phyloP scores from a whole-genome alignment of 2,888 invertebrate genomes.

The Autographa gamma region DNA sequence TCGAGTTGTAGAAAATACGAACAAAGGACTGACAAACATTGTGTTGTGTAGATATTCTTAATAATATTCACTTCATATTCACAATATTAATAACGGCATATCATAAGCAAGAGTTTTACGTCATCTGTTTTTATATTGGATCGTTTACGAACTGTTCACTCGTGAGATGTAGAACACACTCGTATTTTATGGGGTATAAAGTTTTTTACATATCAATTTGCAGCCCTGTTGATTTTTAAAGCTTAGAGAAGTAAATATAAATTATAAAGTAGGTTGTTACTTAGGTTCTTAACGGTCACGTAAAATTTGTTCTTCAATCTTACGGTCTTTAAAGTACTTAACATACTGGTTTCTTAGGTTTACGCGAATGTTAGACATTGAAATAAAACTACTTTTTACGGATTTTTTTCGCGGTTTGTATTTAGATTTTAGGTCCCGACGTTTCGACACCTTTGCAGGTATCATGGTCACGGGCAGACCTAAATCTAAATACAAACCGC shows the following conservation, averaged over 20 bases:
- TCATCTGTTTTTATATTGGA: constrained; percentile 53
- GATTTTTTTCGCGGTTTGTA: no score
- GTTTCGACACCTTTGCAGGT: no score
- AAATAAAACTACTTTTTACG: no score
- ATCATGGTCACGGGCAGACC: no score
- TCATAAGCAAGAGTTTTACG: constrained; percentile 29
- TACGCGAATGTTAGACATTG: no score
- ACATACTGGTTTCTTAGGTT: no score
- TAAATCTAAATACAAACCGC: no score
- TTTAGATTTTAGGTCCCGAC: no score
- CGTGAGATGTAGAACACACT: constrained; percentile 22
- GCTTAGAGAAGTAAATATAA: background rate
- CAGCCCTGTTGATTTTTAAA: background rate
- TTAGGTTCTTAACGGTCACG: no score
- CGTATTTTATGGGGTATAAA: background rate
- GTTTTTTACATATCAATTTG: background rate
- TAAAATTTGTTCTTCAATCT: no score
- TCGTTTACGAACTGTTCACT: constrained; percentile 22
- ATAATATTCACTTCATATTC: constrained; percentile 39
- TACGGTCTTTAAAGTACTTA: no score
- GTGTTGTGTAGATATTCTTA: constrained; percentile 19
- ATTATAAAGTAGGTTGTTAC: no score
- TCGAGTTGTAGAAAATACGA: background rate
- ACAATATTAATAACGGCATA: constrained; percentile 43
- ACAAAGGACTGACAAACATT: background rate